These are phyloP conservation scores for Aphelenchoides fujianensis DNA, from an alignment of 1,140 invertebrate species.

Conservation along the genomic window DNA sequence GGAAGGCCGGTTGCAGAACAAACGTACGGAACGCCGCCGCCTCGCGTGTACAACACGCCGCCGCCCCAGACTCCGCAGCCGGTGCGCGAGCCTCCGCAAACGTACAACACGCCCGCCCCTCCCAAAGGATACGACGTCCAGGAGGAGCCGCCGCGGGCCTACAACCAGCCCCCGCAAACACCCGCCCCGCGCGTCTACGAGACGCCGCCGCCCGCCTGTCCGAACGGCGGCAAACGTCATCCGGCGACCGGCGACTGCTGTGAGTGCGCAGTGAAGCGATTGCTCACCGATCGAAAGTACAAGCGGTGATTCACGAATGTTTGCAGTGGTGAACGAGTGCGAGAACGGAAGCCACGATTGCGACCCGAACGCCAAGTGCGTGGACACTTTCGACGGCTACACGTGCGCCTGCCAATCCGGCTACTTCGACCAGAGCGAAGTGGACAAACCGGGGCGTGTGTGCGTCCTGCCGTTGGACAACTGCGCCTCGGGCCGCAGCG, in stretches of 20 bases:
- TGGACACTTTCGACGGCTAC: conserved; percentile 83
- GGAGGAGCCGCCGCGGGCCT: conserved; percentile 1
- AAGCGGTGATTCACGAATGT: not conserved
- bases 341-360: conserved; percentile 70
- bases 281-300: not conserved
- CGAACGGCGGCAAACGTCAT: conserved; percentile 16
- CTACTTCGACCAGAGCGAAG: conserved; percentile 65
- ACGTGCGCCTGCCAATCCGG: conserved; percentile 78
- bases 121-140: conserved; percentile 4
- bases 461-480: conserved; percentile 31
- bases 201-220: conserved; percentile 20
- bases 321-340: conserved; percentile 42
- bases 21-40: conserved; percentile 20
- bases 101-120: not conserved
- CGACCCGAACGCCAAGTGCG: conserved; percentile 75
- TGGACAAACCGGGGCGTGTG: conserved; percentile 42
- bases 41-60: conserved; percentile 1
- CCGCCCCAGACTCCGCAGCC: not conserved
- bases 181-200: not conserved
- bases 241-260: conserved; percentile 16
- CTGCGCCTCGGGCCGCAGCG: conserved; percentile 10
- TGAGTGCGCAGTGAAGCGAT: not conserved
- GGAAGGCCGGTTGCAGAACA: not conserved
- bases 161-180: not conserved
- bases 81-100: no score